Evolutionary conservation across 2,888 invertebrate genomes (phyloP), one percentile per base, ranked within the genome.

Genomic region (Cerceris rybyensis): DNA sequence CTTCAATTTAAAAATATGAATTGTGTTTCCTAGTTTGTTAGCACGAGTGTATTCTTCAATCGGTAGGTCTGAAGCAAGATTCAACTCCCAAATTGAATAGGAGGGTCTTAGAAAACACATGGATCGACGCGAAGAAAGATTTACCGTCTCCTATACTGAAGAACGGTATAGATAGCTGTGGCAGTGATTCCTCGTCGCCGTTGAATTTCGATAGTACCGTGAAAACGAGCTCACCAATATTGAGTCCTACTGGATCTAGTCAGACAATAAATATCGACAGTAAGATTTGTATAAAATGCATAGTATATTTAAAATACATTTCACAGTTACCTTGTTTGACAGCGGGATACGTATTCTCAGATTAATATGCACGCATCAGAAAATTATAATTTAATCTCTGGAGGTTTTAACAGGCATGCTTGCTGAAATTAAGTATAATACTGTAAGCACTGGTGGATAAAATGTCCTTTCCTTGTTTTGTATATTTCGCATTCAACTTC

Each of bases 101-200:
- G 57, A 81, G 77, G 14, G 73, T 89, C 6, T 52, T 89, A 17
- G 88, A 91, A 43, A 90, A 88, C 65, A 87, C 86, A 42, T 91
- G 91, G 91, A 63, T 88, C 0, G 78, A 85, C 1, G 58, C 64
- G 7, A 78, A 84, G 17, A 86, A 81, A 42, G 81, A 90, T 84
- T 82, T 91, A 64, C 90, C 90, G 5, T 92, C 91, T 9, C 91
- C 92, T 7, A 92, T 92, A 69, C 58, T 82, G 7, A 92, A 90
- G 64, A 81, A 82, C 39, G 65, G 76, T 13, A 13, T 78, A 0
- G 71, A 78, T 66, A 59, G 59, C 61, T 63, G 54, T 14, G 80
- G 86, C 41, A 79, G 70, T 5, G 78, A 84, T 50, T 78, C 76
- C 2, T 82, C 78, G 49, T 86, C 83, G 7, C 78, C 86, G 1